Base-by-base conservation (phyloP, 2,113 vertebrate species). In the Porphyrio hochstetteri region DNA sequence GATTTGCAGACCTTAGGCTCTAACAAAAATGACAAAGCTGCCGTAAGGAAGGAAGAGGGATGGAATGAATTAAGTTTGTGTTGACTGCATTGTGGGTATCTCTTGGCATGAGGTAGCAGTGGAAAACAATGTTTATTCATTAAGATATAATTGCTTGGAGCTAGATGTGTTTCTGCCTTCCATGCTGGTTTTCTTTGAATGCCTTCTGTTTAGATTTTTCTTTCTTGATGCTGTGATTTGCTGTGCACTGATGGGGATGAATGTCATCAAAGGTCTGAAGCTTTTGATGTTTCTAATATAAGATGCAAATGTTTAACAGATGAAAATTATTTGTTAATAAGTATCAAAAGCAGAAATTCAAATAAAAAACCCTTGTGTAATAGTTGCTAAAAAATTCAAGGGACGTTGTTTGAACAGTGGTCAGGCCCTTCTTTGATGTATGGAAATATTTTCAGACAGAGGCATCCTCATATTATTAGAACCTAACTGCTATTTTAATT, bases 321-420 rank as follows among this genome's bases (percentile, higher is more conserved):
- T 95, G 90, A 96, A 97, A 96, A 86, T 71, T 87, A 96, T 94
- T 95, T 92, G 77, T 77, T 94, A 96, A 95, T 92, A 93, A 89
- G 83, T 88, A 94, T 90, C 86, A 97, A 97, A 96, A 96, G 57
- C 60, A 94, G 59, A 93, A 92, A 42, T 80, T 59, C 67, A 95
- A 93, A 50, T 91, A 76, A 93, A 85, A 78, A 71, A n/a, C 5
- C 4, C 44, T 93, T 82, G n/a, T 79, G 52, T 92, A 96, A 85
- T 33, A 88, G 53, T 85, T 77, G 21, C 61, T 96, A 86, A 93
- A 93, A 93, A 88, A 86, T 77, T 75, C 44, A 81, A 88, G 55
- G 68, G 86, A 87, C 44, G 10, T 92, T 71, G 52, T 16, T 95
- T 72, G 77, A 95, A 90, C 59, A 44, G 52, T 72, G 48, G 36